phyloP scores from a whole-genome alignment of 2,888 invertebrate genomes.

The Sinohyriopsis cumingii region DNA sequence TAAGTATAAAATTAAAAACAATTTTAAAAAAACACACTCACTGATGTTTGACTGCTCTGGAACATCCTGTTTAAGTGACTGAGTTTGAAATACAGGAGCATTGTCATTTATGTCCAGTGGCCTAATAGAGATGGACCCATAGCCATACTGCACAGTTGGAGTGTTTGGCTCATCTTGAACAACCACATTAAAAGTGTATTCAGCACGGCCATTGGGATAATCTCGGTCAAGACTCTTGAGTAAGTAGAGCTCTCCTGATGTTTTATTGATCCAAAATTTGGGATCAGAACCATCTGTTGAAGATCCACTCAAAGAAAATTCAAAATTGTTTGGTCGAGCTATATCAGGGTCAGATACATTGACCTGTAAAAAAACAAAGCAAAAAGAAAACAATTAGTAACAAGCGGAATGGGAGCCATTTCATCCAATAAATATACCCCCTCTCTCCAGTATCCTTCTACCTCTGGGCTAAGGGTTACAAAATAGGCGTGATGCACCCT shows the following conservation, averaged over 20 bases:
- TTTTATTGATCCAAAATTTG: conserved; percentile 91
- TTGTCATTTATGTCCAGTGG: conserved; percentile 98
- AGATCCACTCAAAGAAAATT: no score
- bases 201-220: conserved; percentile 93
- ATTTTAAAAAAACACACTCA: conserved; percentile 54
- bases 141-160: conserved; percentile 75
- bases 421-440: no score
- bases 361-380: no score
- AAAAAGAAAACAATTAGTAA: no score
- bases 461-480: no score
- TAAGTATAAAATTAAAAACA: no score
- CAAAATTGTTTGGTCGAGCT: no score
- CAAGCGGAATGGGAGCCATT: no score
- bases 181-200: conserved; percentile 62
- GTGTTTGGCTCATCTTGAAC: conserved; percentile 60
- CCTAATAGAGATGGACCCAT: conserved; percentile 96
- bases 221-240: conserved; percentile 94
- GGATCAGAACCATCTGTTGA: no score
- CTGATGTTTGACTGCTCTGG: conserved; percentile 94
- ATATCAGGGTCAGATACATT: no score
- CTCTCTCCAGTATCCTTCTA: no score
- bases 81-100: conserved; percentile 85
- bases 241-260: conserved; percentile 96
- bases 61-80: conserved; percentile 74
- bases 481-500: no score